A percentile compares a stretch with the other conserved stretches of the same genome.
These are phyloP conservation scores for Eupristina koningsbergeri DNA, from an alignment of 1,140 invertebrate species.

Conservation along the genomic window DNA sequence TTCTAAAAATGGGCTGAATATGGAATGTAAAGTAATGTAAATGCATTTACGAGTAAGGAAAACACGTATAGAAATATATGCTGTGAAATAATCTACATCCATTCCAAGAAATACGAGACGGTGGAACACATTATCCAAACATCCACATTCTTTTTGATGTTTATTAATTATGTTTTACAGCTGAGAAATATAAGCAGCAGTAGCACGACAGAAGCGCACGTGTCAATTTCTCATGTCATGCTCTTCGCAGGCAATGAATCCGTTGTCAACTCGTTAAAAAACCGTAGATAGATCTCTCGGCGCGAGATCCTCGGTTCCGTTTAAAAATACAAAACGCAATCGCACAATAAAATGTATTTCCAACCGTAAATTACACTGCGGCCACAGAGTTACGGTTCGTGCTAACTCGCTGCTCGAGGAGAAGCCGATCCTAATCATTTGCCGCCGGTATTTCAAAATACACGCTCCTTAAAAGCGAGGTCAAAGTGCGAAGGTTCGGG, in stretches of 20 bases:
- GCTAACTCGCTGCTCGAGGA: neutral
- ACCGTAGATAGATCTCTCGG: neutral
- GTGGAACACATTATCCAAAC: neutral
- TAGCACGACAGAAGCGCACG: neutral
- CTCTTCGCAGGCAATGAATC: neutral
- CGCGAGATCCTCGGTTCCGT: neutral
- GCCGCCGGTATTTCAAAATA: neutral
- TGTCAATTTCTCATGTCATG: neutral
- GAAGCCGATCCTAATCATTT: neutral
- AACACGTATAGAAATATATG: neutral
- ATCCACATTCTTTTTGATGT: neutral
- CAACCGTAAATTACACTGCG: neutral
- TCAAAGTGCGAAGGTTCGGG: neutral
- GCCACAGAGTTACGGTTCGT: neutral
- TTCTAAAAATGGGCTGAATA: neutral
- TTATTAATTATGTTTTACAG: neutral
- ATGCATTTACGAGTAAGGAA: conserved; percentile 5
- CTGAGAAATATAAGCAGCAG: neutral
- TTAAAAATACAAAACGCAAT: conserved; percentile 1
- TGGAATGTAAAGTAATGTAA: conserved; percentile 12
- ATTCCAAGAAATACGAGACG: neutral
- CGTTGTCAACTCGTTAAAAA: conserved; percentile 25
- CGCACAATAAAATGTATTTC: neutral
- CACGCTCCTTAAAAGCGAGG: neutral
- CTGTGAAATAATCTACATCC: neutral